phyloP scores from a whole-genome alignment of 2,888 invertebrate species.

The Ectropis crepuscularia region DNA sequence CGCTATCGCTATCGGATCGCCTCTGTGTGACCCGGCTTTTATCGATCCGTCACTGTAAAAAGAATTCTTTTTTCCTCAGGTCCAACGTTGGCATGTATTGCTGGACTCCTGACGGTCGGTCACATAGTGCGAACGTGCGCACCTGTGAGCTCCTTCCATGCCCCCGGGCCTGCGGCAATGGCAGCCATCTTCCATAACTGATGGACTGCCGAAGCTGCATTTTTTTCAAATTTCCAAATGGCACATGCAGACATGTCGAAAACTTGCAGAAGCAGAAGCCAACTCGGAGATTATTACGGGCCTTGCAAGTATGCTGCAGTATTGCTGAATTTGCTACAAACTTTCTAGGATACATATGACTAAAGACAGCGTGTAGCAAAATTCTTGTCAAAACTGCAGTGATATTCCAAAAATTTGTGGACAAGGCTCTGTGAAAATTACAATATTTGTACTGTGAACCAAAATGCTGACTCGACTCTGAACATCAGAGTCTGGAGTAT shows the following conservation, averaged over 20 bases:
- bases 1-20: too few species aligned
- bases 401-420: too few species aligned
- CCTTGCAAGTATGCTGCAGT: too few species aligned
- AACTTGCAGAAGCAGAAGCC: too few species aligned
- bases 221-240: too few species aligned
- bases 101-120: constrained; percentile 88
- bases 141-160: constrained; percentile 51
- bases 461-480: neutral
- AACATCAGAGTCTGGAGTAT: neutral
- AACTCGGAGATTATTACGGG: too few species aligned
- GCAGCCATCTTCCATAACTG: neutral
- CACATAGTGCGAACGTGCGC: constrained; percentile 64
- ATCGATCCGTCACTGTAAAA: neutral
- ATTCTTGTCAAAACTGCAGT: too few species aligned
- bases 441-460: neutral
- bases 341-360: too few species aligned
- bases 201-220: neutral
- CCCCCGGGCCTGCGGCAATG: constrained; percentile 38
- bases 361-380: too few species aligned
- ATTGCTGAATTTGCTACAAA: too few species aligned
- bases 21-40: too few species aligned
- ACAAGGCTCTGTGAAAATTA: neutral
- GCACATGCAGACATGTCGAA: too few species aligned
- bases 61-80: constrained; percentile 73
- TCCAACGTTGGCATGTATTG: constrained; percentile 97